Evolutionary conservation across 2,888 invertebrate genomes (phyloP), one percentile per base, ranked within the genome.

Genomic region (Ischnus inquisitorius): DNA sequence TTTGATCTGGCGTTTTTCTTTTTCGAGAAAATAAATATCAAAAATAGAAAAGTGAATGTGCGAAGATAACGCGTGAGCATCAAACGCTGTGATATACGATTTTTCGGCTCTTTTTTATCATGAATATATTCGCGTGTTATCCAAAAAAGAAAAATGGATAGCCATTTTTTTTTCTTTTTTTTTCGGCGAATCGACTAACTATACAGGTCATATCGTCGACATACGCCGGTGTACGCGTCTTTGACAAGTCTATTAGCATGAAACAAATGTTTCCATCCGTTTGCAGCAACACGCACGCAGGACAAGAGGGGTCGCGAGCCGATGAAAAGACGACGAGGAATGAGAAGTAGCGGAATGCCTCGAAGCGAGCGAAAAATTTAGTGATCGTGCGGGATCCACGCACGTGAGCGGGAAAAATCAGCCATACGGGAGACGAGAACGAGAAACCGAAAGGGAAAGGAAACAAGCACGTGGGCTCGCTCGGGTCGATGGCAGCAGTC

Each of bases 281-380:
- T 19, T 68, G n/a, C 12, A 1, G 39, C 5, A 10, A 19, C 34
- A 25, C 16, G 41, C 14, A 41, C 43, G 54, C n/a, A n/a, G 72
- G 8, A 41, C 12, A 43, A 25, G 28, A 67, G 28, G 54, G 19
- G 54, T n/a, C n/a, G 10, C 60, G 34, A 62, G 57, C 28, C 57
- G 68, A n/a, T 14, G 62, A 19, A 57, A 57, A 60, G 22, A 46
- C 14, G n/a, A 51, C 67, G 67, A 65, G 78, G 46, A 19, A 64
- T 69, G 78, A 60, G 46, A 78, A 72, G 72, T 34, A 25, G 14
- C 48, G 43, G 34, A 43, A 79, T 34, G 65, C 48, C 74, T 43
- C 67, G 79, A 34, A 71, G 83, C 69, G 80, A 85, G 78, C 65
- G 60, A 67, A 76, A 79, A 78, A 80, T 80, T 78, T 75, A 60